Evolutionary conservation across 1,140 invertebrate species (phyloP).

Genomic region (Aphelinus atriplicis): DNA sequence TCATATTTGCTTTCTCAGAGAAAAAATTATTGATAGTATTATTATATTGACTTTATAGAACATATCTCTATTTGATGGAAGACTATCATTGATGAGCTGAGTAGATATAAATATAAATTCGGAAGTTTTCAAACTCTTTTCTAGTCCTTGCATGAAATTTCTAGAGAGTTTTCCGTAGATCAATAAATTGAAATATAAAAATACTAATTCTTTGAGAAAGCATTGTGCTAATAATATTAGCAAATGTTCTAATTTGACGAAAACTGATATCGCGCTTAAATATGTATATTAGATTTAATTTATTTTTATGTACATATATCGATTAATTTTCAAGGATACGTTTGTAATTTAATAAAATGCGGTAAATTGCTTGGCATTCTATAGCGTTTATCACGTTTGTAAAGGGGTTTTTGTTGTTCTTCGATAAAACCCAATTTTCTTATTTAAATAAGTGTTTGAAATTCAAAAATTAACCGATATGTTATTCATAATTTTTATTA

Average conservation of each 20-base stretch:
- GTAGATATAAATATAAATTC: too few relatives aligned
- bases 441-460: conserved; percentile 31
- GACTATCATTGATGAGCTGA: too few relatives aligned
- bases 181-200: too few relatives aligned
- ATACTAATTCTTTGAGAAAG: too few relatives aligned
- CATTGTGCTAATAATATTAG: too few relatives aligned
- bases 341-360: conserved; percentile 33
- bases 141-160: too few relatives aligned
- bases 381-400: conserved; percentile 26
- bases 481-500: conserved; percentile 25
- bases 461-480: conserved; percentile 16
- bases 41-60: too few relatives aligned
- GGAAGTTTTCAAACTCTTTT: too few relatives aligned
- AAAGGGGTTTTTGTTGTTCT: conserved; percentile 29
- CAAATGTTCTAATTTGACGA: background rate
- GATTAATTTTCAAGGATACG: conserved; percentile 22
- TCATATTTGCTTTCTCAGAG: too few relatives aligned
- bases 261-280: conserved; percentile 9
- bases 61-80: too few relatives aligned
- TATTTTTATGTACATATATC: conserved; percentile 34
- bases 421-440: conserved; percentile 27
- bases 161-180: too few relatives aligned
- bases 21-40: too few relatives aligned
- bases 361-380: conserved; percentile 15
- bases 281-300: conserved; percentile 24